phyloP scores from a whole-genome alignment of 2,888 invertebrate species.

The Dicranocentrus wangi region DNA sequence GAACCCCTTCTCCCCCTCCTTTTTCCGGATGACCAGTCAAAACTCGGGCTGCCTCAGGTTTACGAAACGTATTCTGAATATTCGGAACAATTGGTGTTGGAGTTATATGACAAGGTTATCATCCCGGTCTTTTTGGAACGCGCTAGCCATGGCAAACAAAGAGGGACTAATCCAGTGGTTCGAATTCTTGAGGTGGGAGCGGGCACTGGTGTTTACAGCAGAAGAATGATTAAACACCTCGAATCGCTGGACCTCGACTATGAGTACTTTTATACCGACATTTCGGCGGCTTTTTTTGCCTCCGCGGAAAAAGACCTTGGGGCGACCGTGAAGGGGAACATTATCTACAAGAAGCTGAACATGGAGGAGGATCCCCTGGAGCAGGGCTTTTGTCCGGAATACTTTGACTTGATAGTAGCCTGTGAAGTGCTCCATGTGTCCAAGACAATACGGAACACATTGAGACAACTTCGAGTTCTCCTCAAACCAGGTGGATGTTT shows the following conservation, averaged over 20 bases:
- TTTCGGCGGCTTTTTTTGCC: slow-evolving; percentile 22
- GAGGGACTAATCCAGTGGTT: neutral
- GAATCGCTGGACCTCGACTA: neutral
- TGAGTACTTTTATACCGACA: slow-evolving; percentile 27
- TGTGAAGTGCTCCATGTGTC: slow-evolving; percentile 48
- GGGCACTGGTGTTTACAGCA: neutral
- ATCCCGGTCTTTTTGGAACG: neutral
- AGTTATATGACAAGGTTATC: neutral
- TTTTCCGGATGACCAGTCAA: slow-evolving; percentile 30
- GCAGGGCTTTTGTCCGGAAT: slow-evolving; percentile 58
- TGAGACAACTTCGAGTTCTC: slow-evolving; percentile 8
- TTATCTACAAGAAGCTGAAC: slow-evolving; percentile 49
- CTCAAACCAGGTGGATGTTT: slow-evolving; percentile 12
- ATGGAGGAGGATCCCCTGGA: slow-evolving; percentile 56
- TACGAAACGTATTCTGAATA: neutral
- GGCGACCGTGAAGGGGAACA: neutral
- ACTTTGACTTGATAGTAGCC: slow-evolving; percentile 42
- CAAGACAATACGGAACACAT: slow-evolving; percentile 12
- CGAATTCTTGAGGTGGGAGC: neutral
- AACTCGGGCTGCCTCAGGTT: neutral
- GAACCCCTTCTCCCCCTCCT: neutral
- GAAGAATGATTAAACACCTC: neutral
- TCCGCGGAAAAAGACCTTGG: slow-evolving; percentile 19
- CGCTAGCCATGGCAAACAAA: neutral
- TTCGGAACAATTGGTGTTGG: neutral